phyloP scores from a whole-genome alignment of 2,888 invertebrate species.

The Himalopsyche japonica region DNA sequence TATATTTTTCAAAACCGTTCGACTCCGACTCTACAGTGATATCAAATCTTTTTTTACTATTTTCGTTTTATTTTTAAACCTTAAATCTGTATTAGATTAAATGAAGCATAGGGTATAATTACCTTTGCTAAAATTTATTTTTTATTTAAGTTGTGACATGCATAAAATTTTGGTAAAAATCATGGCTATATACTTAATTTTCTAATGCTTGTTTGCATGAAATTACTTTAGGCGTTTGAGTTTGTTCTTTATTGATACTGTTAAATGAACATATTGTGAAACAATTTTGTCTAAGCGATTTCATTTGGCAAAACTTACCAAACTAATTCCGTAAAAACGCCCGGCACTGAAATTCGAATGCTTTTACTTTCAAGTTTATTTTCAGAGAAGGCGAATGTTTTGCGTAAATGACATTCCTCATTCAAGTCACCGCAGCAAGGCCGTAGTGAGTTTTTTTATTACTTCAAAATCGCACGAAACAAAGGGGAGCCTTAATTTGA shows the following conservation, averaged over 20 bases:
- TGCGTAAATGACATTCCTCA: not conserved
- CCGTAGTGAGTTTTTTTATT: not conserved
- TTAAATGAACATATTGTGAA: not conserved
- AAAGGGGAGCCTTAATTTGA: not conserved
- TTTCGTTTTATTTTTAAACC: too few relatives aligned
- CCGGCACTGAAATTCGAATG: not conserved
- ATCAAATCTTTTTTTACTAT: too few relatives aligned
- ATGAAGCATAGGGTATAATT: too few relatives aligned
- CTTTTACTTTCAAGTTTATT: not conserved
- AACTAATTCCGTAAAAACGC: not conserved
- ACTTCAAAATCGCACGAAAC: not conserved
- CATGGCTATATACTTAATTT: too few relatives aligned
- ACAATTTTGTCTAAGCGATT: not conserved
- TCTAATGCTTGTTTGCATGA: too few relatives aligned
- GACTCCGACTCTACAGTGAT: too few relatives aligned
- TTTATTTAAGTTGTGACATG: too few relatives aligned
- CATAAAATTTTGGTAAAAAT: too few relatives aligned
- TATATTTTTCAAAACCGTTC: too few relatives aligned
- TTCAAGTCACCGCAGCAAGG: not conserved
- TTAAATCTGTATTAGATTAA: too few relatives aligned
- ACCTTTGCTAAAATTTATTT: too few relatives aligned
- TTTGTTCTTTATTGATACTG: not conserved
- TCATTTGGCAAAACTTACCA: not conserved
- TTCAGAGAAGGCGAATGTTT: not conserved
- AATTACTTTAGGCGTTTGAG: not conserved